Conservation (phyloP, 23 tunicate genomes). For the Halocynthia roretzi region DNA sequence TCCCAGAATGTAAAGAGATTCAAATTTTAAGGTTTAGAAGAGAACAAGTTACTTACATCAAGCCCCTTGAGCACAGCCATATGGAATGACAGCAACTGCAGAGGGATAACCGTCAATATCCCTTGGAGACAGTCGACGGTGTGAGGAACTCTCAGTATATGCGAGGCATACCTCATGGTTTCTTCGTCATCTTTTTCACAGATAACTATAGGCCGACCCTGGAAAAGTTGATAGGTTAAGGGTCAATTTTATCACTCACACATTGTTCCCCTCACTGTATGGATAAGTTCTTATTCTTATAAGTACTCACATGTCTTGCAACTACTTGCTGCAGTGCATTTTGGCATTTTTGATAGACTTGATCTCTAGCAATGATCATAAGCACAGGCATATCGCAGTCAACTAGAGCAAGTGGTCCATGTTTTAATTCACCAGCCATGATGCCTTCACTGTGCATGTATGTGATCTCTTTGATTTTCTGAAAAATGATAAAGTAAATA, state of each 20-base stretch:
- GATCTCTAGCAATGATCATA: constrained; percentile 88
- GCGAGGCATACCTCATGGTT: constrained; percentile 66
- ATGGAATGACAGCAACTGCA: constrained; percentile 90
- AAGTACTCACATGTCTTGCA: constrained; percentile 86
- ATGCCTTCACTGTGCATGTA: constrained; percentile 99
- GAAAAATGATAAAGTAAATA: not conserved
- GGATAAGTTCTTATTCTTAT: not conserved
- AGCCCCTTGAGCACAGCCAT: constrained; percentile 94
- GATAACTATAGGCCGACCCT: constrained; percentile 95
- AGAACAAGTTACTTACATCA: constrained; percentile 47
- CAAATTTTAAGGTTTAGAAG: not conserved
- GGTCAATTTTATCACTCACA: too few relatives aligned
- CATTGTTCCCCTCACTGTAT: not conserved
- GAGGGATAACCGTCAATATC: constrained; percentile 89
- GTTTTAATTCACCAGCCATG: constrained; percentile 96
- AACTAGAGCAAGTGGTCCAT: constrained; percentile 97
- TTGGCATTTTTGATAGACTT: constrained; percentile 86
- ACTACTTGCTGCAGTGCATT: constrained; percentile 99
- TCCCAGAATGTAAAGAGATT: too few relatives aligned
- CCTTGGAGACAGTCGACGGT: constrained; percentile 98
- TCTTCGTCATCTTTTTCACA: constrained; percentile 78
- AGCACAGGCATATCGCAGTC: constrained; percentile 94
- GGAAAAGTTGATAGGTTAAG: not conserved
- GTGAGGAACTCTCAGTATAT: constrained; percentile 79
- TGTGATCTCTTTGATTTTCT: constrained; percentile 99